Conservation (phyloP, 2,797 vertebrate genomes). For the Eurystomus glaucurus region DNA sequence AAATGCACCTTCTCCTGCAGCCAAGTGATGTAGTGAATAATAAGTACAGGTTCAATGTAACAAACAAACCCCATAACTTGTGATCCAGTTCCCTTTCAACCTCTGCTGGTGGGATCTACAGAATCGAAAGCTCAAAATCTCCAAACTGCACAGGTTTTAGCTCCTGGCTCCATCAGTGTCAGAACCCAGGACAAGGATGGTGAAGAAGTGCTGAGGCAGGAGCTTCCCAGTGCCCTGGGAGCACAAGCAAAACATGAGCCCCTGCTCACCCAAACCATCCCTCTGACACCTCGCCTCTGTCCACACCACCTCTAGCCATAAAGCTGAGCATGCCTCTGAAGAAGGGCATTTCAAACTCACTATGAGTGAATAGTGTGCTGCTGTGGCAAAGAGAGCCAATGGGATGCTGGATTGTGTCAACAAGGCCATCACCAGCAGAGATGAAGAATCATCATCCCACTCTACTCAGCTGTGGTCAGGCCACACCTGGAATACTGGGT, state of each 20-base stretch:
- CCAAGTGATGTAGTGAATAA: background rate
- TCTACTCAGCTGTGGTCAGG: background rate
- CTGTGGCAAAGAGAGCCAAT: background rate
- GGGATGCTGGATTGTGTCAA: background rate
- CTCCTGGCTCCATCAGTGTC: background rate
- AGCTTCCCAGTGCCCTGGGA: background rate
- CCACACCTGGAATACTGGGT: background rate
- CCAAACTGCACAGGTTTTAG: rapidly evolving
- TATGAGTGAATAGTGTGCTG: background rate
- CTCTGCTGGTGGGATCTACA: background rate
- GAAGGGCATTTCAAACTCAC: background rate
- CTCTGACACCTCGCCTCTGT: background rate
- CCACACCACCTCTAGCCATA: background rate
- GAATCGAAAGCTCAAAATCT: background rate
- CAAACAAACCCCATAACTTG: background rate
- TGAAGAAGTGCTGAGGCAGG: background rate
- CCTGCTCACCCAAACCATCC: rapidly evolving
- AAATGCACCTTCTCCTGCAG: background rate
- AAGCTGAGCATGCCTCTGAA: background rate
- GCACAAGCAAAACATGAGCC: background rate
- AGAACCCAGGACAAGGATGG: background rate
- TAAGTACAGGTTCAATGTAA: background rate
- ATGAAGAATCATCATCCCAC: background rate
- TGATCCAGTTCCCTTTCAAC: background rate
- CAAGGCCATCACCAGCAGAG: background rate